phyloP scores from a whole-genome alignment of 2,113 vertebrate genomes.

The Myotis davidii region DNA sequence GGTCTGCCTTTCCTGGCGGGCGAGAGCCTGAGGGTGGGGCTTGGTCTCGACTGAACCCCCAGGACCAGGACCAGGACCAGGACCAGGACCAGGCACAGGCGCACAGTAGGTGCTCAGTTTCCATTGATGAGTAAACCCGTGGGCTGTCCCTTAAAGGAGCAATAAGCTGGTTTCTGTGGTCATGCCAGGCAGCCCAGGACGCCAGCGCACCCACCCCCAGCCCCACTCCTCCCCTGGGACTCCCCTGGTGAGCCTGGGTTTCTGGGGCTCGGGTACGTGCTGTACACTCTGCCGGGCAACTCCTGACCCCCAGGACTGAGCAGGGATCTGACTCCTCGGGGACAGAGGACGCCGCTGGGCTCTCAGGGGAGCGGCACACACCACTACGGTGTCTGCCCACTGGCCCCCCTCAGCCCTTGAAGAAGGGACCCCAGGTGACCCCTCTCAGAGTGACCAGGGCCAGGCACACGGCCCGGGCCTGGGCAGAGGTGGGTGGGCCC shows the following conservation, averaged over 20 bases:
- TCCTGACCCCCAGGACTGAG: neutral
- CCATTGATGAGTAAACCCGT: fast-evolving
- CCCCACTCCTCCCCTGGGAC: fast-evolving
- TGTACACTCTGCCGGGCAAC: neutral
- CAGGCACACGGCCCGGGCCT: neutral
- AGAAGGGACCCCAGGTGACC: neutral
- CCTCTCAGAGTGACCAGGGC: fast-evolving
- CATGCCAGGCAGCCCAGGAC: fast-evolving
- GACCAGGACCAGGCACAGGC: neutral
- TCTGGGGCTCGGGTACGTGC: fast-evolving
- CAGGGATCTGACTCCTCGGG: fast-evolving
- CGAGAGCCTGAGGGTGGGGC: neutral
- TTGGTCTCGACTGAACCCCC: too few relatives aligned
- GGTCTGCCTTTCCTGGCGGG: neutral
- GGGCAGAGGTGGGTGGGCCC: neutral
- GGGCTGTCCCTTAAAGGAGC: neutral
- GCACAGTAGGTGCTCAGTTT: neutral
- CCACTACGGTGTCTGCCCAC: fast-evolving
- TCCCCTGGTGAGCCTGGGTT: fast-evolving
- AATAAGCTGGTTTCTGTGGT: neutral
- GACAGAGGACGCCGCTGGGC: neutral
- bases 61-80: neutral
- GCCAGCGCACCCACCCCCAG: fast-evolving
- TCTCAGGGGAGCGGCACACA: neutral
- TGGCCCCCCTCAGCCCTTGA: neutral